These are phyloP conservation scores for Anarrhichthys ocellatus DNA, from an alignment of 2,113 vertebrate species.

Conservation along the genomic window DNA sequence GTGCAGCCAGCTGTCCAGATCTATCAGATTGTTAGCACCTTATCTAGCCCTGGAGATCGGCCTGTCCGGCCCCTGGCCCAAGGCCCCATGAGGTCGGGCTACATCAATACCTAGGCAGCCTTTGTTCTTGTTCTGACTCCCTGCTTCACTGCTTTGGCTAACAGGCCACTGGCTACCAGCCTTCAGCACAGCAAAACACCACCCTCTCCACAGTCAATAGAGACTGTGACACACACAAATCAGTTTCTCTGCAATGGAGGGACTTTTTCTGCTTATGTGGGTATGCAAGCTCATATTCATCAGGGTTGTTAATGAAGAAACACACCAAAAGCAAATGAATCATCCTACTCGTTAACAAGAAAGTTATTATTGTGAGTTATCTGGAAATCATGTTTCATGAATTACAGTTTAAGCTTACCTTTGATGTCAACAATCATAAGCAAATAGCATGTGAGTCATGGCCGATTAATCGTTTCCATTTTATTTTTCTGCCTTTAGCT, in stretches of 20 bases:
- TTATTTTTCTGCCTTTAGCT: not conserved
- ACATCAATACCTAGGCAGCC: constrained; percentile 71
- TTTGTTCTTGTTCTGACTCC: constrained; percentile 78
- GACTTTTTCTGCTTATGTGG: constrained; percentile 10
- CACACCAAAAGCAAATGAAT: not conserved
- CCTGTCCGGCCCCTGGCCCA: constrained; percentile 60
- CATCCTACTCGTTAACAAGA: not conserved
- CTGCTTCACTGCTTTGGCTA: constrained; percentile 71
- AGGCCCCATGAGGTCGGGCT: constrained; percentile 64
- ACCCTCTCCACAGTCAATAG: constrained; percentile 56
- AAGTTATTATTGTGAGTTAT: not conserved
- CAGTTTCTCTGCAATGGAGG: constrained; percentile 13
- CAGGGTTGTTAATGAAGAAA: constrained; percentile 9
- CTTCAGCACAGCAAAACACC: constrained; percentile 44
- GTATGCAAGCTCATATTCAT: constrained; percentile 8
- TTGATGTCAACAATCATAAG: constrained; percentile 8
- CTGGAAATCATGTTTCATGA: not conserved
- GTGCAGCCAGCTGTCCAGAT: constrained; percentile 56
- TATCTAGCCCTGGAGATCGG: constrained; percentile 75
- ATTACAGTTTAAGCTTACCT: not conserved
- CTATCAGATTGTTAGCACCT: constrained; percentile 69
- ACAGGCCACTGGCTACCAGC: constrained; percentile 61
- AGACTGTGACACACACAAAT: constrained; percentile 47
- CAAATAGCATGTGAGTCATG: not conserved
- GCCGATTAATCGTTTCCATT: not conserved